A percentile compares a stretch with the other conserved stretches of the same genome.
phyloP scores from a whole-genome alignment of 2,113 vertebrate species.

The Empidonax traillii region DNA sequence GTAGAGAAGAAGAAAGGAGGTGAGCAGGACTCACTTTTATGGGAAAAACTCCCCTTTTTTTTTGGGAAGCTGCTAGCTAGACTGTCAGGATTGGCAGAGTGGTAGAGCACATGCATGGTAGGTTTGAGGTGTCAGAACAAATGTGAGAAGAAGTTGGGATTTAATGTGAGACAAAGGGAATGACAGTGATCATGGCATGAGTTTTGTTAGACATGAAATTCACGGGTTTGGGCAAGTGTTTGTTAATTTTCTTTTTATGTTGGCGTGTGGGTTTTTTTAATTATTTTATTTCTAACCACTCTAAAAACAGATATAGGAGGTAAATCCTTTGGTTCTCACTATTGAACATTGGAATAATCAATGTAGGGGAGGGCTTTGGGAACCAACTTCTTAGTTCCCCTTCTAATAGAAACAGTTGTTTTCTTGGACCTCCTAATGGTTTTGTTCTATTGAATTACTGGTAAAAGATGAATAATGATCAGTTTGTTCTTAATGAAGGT shows the following conservation, averaged over 20 bases:
- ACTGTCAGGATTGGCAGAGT: background rate
- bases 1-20: background rate
- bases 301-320: background rate
- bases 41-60: background rate
- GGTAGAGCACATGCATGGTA: background rate
- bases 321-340: background rate
- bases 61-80: background rate
- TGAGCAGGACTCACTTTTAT: background rate
- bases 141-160: background rate
- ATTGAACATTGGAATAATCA: background rate
- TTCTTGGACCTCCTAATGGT: background rate
- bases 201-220: background rate
- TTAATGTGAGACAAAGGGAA: background rate
- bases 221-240: accelerated
- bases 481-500: background rate
- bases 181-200: background rate
- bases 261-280: background rate
- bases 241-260: background rate
- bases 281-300: background rate
- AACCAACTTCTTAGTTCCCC: background rate
- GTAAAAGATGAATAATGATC: background rate
- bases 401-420: background rate
- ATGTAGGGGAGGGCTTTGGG: background rate
- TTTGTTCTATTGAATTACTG: background rate
- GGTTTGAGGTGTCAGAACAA: background rate